Percentiles rank a stretch among this genome's conserved stretches.
These are phyloP conservation scores for Fulica atra DNA, from an alignment of 2,113 vertebrate genomes.

Conservation along the genomic window DNA sequence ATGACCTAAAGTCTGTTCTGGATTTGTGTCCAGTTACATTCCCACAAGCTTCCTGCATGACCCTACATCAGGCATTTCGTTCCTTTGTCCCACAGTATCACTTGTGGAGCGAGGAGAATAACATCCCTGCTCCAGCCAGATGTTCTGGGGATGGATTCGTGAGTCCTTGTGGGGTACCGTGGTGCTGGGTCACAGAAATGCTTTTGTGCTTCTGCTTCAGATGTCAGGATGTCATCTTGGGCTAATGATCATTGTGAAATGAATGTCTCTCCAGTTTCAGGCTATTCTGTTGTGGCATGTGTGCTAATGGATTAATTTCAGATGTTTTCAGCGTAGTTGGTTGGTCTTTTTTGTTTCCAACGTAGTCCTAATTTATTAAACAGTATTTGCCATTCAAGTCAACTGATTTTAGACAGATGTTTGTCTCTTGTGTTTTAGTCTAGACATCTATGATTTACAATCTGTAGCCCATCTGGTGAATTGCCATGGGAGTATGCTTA, in stretches of 20 bases:
- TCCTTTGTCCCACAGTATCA: background rate
- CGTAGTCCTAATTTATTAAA: constrained; percentile 63
- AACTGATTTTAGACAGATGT: constrained; percentile 73
- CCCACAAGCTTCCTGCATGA: constrained; percentile 42
- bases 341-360: constrained; percentile 43
- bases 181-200: background rate
- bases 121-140: background rate
- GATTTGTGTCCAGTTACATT: background rate
- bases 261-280: background rate
- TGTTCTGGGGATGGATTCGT: constrained; percentile 35
- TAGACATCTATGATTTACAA: constrained; percentile 69
- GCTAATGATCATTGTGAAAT: background rate
- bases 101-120: background rate
- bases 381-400: constrained; percentile 64
- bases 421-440: constrained; percentile 69
- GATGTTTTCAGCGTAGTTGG: constrained; percentile 39
- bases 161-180: background rate
- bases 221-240: background rate
- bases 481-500: constrained; percentile 58
- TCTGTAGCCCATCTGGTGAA: constrained; percentile 69
- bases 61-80: background rate
- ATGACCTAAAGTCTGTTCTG: background rate
- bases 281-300: constrained; percentile 42
- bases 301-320: constrained; percentile 60
- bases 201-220: background rate